phyloP scores from a whole-genome alignment of 2,888 invertebrate genomes.

The Oxyteleia sp. region DNA sequence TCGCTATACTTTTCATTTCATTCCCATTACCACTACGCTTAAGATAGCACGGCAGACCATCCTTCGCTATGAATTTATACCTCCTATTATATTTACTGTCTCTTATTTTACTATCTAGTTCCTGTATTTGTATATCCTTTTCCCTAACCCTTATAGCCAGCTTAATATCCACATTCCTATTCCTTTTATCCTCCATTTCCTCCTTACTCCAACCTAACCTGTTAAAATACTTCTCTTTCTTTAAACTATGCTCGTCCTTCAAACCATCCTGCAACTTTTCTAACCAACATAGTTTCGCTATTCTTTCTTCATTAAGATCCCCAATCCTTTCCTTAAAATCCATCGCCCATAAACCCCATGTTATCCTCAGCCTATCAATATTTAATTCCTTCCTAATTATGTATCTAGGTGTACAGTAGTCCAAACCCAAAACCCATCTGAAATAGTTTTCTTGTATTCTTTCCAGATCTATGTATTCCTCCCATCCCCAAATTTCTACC shows the following conservation, averaged over 20 bases:
- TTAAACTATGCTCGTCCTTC: not conserved
- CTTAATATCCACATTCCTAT: not conserved
- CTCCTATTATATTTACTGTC: not conserved
- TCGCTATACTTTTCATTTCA: not conserved
- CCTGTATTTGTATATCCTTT: slow-evolving; percentile 1
- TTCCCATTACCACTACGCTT: not conserved
- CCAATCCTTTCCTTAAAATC: too few species aligned
- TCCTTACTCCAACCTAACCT: not conserved
- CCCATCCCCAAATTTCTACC: too few species aligned
- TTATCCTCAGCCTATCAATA: too few species aligned
- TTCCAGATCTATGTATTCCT: too few species aligned
- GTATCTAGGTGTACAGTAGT: too few species aligned
- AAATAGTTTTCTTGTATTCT: too few species aligned
- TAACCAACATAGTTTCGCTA: too few species aligned
- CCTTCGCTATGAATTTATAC: not conserved
- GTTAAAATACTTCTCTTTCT: not conserved
- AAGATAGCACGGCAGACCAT: not conserved
- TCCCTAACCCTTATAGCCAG: not conserved
- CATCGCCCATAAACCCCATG: too few species aligned
- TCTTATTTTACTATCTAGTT: not conserved
- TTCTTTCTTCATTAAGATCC: too few species aligned
- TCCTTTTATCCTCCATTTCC: not conserved
- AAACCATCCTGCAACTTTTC: too few species aligned
- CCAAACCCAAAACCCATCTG: too few species aligned
- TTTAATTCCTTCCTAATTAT: too few species aligned